phyloP scores from a whole-genome alignment of 2,797 vertebrate genomes.

The Enoplosus armatus region DNA sequence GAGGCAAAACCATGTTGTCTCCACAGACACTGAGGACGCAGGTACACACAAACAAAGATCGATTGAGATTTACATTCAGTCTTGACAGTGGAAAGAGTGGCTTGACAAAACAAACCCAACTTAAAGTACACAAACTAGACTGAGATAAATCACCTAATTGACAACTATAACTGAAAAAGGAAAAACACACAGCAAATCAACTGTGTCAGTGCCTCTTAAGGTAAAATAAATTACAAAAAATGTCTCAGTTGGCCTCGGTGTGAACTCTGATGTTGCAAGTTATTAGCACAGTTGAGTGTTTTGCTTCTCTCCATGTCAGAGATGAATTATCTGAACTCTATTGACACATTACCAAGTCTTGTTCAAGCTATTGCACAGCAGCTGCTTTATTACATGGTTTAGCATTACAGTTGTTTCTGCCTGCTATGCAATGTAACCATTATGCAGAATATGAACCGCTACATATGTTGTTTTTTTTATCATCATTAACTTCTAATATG shows the following conservation, averaged over 20 bases:
- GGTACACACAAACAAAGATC: too few species aligned
- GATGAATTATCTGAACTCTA: background rate
- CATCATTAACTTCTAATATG: background rate
- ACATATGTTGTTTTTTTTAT: background rate
- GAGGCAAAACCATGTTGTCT: too few species aligned
- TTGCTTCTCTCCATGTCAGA: background rate
- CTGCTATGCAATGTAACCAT: background rate
- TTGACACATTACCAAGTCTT: constrained; percentile 2
- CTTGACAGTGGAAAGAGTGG: too few species aligned
- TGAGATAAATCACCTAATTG: background rate
- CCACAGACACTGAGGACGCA: too few species aligned
- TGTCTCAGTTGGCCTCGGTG: background rate
- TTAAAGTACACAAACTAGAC: too few species aligned
- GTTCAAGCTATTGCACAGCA: constrained; percentile 4
- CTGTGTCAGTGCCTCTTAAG: background rate
- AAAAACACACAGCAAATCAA: background rate
- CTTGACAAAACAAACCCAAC: too few species aligned
- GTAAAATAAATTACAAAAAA: background rate
- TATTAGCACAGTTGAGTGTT: background rate
- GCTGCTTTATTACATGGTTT: background rate
- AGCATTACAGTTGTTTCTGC: background rate
- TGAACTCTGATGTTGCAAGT: constrained; percentile 22
- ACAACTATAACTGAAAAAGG: background rate
- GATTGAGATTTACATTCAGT: too few species aligned
- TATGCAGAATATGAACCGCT: background rate